Evolutionary conservation across 2,797 vertebrate species (phyloP), one percentile per base, ranked within the genome.

Genomic region (Orestias chungarensis): DNA sequence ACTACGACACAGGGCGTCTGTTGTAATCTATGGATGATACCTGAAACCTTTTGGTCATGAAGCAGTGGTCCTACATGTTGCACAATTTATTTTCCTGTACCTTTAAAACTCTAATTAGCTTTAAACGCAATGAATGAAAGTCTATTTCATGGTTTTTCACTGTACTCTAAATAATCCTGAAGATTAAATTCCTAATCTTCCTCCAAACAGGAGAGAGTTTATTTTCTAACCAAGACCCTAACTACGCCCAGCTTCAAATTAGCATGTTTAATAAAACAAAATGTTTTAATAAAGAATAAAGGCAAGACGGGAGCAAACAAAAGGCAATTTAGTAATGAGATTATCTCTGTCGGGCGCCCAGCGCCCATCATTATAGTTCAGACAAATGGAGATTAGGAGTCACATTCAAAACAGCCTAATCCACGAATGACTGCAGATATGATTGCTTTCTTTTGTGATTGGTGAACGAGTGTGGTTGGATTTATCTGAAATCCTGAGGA

Each of bases 141-240:
- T 88, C 87, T 74, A 90, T 94, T 93, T 92, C 88, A 92, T 88
- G 88, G 90, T 88, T 87, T 89, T 91, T 89, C 87, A 83, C 88
- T 87, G 76, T 87, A 83, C 87, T 91, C 80, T 76, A 79, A 87
- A 91, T 94, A 94, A 95, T 94, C 91, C 94, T 86, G 82, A 81
- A 89, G 88, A 94, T 92, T 88, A 91, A 94, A 94, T 93, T 91
- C 83, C 86, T 94, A 95, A 94, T 94, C 94, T 94, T 88, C 86
- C 86, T 80, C 92, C 87, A 93, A 93, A 92, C 90, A 92, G 90
- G 81, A 86, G 84, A 89, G 87, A 89, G 76, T 79, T 87, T 33
- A 8, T 57, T 62, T 29, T 20, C 33, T 57, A 92, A 89, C 86
- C 89, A 90, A 89, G 91, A 94, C 92, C 92, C 89, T 89, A 93